Percentiles rank a stretch among this genome's conserved stretches.
These are phyloP conservation scores for Drosophila niveifrons DNA, from an alignment of 2,888 invertebrate genomes.

Conservation along the genomic window DNA sequence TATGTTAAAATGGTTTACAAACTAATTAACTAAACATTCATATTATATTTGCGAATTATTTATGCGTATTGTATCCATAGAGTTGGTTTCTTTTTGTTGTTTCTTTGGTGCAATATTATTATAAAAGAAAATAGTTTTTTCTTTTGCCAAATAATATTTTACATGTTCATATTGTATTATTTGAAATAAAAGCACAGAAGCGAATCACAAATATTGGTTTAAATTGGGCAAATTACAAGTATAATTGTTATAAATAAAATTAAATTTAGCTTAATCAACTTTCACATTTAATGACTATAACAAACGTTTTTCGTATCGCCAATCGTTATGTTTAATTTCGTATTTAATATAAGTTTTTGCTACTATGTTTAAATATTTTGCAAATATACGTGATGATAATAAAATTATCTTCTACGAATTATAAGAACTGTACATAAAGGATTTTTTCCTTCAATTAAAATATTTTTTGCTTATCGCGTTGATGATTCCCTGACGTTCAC, in stretches of 20 bases:
- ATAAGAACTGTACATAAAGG: slow-evolving; percentile 24
- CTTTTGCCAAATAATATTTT: background rate
- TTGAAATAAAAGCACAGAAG: slow-evolving; percentile 24
- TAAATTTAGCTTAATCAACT: slow-evolving; percentile 22
- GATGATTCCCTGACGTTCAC: slow-evolving; percentile 5
- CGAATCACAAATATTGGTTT: slow-evolving; percentile 23
- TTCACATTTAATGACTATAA: slow-evolving; percentile 34
- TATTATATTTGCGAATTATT: background rate
- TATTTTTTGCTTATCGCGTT: slow-evolving; percentile 6
- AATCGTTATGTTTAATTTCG: slow-evolving; percentile 12
- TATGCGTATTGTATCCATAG: slow-evolving; percentile 6
- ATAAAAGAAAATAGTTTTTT: background rate
- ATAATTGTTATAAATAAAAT: slow-evolving; percentile 22
- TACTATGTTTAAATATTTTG: slow-evolving; percentile 18
- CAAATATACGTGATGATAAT: slow-evolving; percentile 20
- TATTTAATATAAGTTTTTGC: slow-evolving; percentile 14
- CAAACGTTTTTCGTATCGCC: slow-evolving; percentile 20
- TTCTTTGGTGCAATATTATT: slow-evolving; percentile 12
- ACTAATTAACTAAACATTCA: slow-evolving; percentile 20
- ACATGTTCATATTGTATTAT: slow-evolving; percentile 4
- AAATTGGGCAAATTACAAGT: slow-evolving; percentile 9
- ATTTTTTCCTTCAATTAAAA: slow-evolving; percentile 1
- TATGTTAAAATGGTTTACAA: slow-evolving; percentile 4
- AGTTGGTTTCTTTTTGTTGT: background rate
- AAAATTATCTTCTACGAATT: slow-evolving; percentile 18